Evolutionary conservation across 2,888 invertebrate genomes (phyloP), one percentile per base, ranked within the genome.

Genomic region (Temnothorax unifasciatus): DNA sequence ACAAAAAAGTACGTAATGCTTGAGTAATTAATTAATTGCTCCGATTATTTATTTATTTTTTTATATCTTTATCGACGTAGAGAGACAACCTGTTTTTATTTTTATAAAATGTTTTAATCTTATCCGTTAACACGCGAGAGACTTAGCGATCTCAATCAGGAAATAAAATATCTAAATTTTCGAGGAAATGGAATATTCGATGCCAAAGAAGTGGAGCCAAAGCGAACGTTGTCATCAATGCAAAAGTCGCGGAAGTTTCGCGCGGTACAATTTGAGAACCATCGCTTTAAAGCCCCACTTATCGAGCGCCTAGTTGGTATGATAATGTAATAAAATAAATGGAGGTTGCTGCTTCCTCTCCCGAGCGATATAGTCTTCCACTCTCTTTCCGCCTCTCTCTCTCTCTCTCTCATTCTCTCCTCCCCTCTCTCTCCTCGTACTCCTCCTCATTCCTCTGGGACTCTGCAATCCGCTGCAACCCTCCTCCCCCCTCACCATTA

Each of bases 291-390:
- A 93, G 92, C 91, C 92, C 93, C 94, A 94, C 93, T 94, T 94
- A 94, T 94, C 94, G 93, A 93, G 92, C 93, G 92, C 89, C 92
- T 93, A 93, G 93, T 94, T 93, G 94, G 94, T 94, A 95, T 95
- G 95, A 95, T 95, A 95, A 95, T 95, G 95, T 95, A 95, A 95
- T 95, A 95, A 95, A 95, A 94, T 94, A 94, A 95, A 94, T 95
- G 94, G 93, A 94, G 92, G 91, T 92, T 91, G 92, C 92, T 91
- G 90, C 88, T 91, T 88, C 88, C 66, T 68, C 44, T 47, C 11
- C 25, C 88, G 85, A 86, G 85, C 89, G 89, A 91, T 91, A 92
- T 88, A 92, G 90, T 89, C 89, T 82, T 61, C 77, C 63, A 68
- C 77, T 81, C 84, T 87, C 84, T 79, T 61, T 82, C 71, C 50